Evolutionary conservation across 2,113 vertebrate species (phyloP).

Genomic region (Lucifuga dentata): DNA sequence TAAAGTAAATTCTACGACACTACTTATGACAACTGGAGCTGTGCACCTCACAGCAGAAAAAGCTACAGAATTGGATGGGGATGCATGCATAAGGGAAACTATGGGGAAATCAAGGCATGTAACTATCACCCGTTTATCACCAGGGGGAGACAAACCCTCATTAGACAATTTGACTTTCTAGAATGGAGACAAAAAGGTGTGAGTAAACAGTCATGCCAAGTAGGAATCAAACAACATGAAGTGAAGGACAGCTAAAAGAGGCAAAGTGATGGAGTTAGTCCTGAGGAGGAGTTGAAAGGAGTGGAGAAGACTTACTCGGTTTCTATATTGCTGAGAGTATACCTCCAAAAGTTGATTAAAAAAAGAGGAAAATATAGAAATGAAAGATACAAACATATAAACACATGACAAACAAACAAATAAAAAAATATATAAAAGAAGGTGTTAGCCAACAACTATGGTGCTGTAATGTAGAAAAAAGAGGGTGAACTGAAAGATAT

Average conservation of each 20-base stretch:
- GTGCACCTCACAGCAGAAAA: not conserved
- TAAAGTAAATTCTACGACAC: slow-evolving; percentile 9
- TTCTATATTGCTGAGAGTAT: slow-evolving; percentile 85
- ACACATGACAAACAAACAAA: slow-evolving; percentile 78
- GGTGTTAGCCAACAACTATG: slow-evolving; percentile 79
- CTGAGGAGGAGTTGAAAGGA: slow-evolving; percentile 61
- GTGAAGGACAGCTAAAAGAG: slow-evolving; percentile 38
- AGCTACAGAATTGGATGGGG: slow-evolving; percentile 24
- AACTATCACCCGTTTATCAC: slow-evolving; percentile 38
- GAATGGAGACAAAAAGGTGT: slow-evolving; percentile 37
- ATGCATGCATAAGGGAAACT: slow-evolving; percentile 63
- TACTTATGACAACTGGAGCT: not conserved
- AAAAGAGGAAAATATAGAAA: slow-evolving; percentile 68
- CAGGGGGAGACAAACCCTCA: slow-evolving; percentile 53
- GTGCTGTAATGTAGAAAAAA: slow-evolving; percentile 45
- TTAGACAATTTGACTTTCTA: slow-evolving; percentile 8
- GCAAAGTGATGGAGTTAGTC: slow-evolving; percentile 37
- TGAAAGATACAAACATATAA: slow-evolving; percentile 74
- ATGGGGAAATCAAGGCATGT: slow-evolving; percentile 3
- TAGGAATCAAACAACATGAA: slow-evolving; percentile 32
- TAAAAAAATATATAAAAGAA: slow-evolving; percentile 79
- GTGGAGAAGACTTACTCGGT: slow-evolving; percentile 80
- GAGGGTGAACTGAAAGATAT: slow-evolving; percentile 34
- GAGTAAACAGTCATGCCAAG: slow-evolving; percentile 69
- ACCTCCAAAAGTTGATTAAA: slow-evolving; percentile 80